These are phyloP conservation scores for Drosophila mauritiana DNA, from an alignment of 1,140 invertebrate species.

Conservation along the genomic window DNA sequence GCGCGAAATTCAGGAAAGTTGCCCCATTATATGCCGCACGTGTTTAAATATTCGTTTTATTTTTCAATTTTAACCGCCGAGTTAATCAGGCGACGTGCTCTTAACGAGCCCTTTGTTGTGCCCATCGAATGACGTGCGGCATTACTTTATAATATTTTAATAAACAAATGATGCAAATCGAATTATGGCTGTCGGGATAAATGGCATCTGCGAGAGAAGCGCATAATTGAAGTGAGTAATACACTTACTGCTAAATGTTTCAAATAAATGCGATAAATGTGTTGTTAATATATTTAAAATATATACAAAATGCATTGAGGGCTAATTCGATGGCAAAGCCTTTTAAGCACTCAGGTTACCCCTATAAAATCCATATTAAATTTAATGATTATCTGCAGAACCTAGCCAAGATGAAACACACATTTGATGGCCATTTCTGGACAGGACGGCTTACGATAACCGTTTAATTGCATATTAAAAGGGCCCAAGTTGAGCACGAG, in stretches of 20 bases:
- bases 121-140: neutral
- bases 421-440: conserved; percentile 23
- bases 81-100: conserved; percentile 20
- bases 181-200: conserved; percentile 33
- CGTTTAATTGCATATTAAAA: conserved; percentile 67
- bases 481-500: conserved; percentile 18
- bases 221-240: neutral
- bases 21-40: neutral
- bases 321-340: neutral
- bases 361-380: neutral
- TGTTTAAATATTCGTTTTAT: conserved; percentile 6
- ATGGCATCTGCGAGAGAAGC: neutral
- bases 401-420: neutral
- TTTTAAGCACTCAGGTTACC: neutral
- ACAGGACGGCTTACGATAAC: conserved; percentile 37
- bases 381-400: neutral
- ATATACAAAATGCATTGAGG: neutral
- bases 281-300: neutral
- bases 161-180: conserved; percentile 37
- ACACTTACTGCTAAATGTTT: neutral
- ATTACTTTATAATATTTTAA: conserved; percentile 44
- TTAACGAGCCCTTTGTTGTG: conserved; percentile 40
- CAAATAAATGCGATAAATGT: too few species aligned
- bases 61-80: neutral
- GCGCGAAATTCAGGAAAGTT: too few species aligned